A percentile compares a stretch with the other conserved stretches of the same genome.
Evolutionary conservation across 1,140 invertebrate genomes (phyloP).

Genomic region (Argopecten irradians): DNA sequence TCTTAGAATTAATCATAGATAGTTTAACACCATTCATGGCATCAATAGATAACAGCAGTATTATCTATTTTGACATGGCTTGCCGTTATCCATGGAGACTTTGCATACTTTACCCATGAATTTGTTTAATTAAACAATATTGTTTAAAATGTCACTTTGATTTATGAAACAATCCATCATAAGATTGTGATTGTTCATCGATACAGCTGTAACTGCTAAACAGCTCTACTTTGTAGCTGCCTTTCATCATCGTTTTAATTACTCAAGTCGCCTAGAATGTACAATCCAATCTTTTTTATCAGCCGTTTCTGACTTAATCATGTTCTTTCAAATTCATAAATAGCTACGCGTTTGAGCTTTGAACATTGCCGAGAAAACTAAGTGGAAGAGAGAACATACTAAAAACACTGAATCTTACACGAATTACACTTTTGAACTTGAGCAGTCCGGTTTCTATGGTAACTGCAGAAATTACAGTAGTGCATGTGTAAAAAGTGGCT

Average conservation of each 20-base stretch:
- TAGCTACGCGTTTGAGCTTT: neutral
- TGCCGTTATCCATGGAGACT: neutral
- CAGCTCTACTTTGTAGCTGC: neutral
- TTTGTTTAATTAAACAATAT: neutral
- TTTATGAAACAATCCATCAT: neutral
- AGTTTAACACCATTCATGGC: too few species aligned
- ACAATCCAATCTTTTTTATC: neutral
- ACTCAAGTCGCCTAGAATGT: neutral
- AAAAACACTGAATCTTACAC: neutral
- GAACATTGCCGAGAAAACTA: neutral
- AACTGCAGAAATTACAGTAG: constrained; percentile 1
- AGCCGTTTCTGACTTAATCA: neutral
- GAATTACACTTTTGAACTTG: constrained; percentile 1
- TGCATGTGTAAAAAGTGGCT: neutral
- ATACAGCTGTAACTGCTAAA: neutral
- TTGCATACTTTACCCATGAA: neutral
- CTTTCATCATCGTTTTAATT: neutral
- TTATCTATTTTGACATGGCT: neutral
- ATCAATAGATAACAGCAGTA: neutral
- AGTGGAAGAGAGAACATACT: neutral
- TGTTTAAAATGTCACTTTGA: neutral
- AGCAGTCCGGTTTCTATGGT: constrained; percentile 16
- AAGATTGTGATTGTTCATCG: neutral
- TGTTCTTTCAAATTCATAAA: neutral
- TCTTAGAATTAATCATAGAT: too few species aligned